Evolutionary conservation across 2,113 vertebrate species (phyloP).

Genomic region (Dicentrarchus labrax): DNA sequence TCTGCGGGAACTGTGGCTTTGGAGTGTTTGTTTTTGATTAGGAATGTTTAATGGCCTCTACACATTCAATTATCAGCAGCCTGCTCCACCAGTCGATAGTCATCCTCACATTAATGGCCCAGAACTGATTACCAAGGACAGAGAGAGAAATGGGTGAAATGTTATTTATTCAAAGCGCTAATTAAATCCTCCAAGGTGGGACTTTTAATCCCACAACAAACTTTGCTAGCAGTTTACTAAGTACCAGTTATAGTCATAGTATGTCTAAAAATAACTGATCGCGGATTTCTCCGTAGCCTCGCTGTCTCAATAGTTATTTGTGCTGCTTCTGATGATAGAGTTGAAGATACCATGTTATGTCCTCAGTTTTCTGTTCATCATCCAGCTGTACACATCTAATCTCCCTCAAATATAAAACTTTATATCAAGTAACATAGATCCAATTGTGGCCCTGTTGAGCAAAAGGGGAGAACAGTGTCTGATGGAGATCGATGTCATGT

Average conservation of each 20-base stretch:
- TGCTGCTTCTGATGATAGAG: neutral
- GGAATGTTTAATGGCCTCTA: conserved; percentile 84
- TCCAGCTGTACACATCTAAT: conserved; percentile 4
- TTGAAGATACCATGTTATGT: neutral
- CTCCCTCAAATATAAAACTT: conserved; percentile 3
- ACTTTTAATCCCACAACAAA: conserved; percentile 68
- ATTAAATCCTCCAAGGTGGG: conserved; percentile 81
- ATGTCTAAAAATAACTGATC: conserved; percentile 48
- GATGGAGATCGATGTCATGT: conserved; percentile 27
- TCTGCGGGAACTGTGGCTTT: conserved; percentile 63
- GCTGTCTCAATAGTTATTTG: neutral
- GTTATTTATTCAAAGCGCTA: conserved; percentile 81
- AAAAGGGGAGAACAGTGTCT: neutral
- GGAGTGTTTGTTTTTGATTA: conserved; percentile 86
- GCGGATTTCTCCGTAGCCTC: neutral
- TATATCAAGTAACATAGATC: neutral
- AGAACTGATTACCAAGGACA: conserved; percentile 82
- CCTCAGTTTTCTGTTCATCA: neutral
- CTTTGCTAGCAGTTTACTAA: conserved; percentile 48
- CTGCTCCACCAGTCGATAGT: conserved; percentile 81
- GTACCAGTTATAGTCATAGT: conserved; percentile 17
- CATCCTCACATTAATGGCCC: conserved; percentile 84
- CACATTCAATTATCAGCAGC: conserved; percentile 85
- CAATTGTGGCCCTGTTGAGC: conserved; percentile 4
- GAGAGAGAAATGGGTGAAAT: conserved; percentile 77